Percentiles rank a stretch among this genome's conserved stretches.
Conservation (phyloP, 1,140 invertebrate genomes). For the Vanessa tameamea region DNA sequence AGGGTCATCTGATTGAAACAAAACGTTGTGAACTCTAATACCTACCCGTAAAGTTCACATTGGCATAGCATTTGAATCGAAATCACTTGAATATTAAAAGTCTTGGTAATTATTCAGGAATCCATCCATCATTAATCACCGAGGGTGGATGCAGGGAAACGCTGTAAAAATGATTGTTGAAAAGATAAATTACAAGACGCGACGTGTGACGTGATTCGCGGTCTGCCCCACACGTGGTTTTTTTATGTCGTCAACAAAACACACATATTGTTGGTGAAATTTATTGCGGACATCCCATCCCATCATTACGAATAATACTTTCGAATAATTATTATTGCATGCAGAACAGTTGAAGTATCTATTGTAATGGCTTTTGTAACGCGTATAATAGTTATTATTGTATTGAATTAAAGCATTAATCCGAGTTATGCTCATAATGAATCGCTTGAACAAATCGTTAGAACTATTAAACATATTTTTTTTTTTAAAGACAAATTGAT, state of each 20-base stretch:
- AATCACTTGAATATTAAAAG: conserved; percentile 81
- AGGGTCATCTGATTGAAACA: conserved; percentile 67
- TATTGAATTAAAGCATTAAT: too few relatives aligned
- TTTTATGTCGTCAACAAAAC: conserved; percentile 47
- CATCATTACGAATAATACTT: conserved; percentile 47
- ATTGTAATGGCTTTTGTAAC: neutral
- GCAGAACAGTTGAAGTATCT: neutral
- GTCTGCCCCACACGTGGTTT: conserved; percentile 57
- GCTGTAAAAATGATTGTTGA: conserved; percentile 79
- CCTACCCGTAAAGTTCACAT: conserved; percentile 41
- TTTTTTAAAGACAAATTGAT: too few relatives aligned
- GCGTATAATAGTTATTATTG: neutral
- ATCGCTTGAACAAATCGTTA: too few relatives aligned
- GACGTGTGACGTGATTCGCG: conserved; percentile 67
- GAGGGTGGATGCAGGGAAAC: conserved; percentile 66
- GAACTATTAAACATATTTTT: too few relatives aligned
- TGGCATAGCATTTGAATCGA: conserved; percentile 35
- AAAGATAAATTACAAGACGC: conserved; percentile 77
- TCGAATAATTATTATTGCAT: conserved; percentile 44
- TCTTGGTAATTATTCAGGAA: conserved; percentile 81
- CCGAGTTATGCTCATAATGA: too few relatives aligned
- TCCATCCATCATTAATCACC: conserved; percentile 80
- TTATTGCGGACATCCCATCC: conserved; percentile 53
- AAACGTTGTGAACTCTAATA: conserved; percentile 54
- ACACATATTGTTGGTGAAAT: conserved; percentile 56